These are phyloP conservation scores for Bettongia penicillata DNA, from an alignment of 2,113 vertebrate genomes.

Conservation along the genomic window DNA sequence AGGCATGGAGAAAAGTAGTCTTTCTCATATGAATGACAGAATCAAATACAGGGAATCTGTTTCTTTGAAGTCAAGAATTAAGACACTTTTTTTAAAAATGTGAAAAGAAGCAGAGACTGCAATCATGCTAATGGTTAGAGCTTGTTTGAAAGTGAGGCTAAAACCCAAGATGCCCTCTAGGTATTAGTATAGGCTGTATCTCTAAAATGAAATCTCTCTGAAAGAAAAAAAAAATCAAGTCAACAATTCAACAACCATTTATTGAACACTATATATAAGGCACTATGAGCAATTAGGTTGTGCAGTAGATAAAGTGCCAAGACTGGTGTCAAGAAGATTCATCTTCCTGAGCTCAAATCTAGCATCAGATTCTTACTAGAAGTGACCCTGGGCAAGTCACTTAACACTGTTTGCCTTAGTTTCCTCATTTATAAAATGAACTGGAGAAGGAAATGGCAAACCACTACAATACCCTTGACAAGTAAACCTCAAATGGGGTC, in stretches of 20 bases:
- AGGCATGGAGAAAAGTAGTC: neutral
- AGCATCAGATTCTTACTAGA: neutral
- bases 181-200: neutral
- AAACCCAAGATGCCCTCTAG: neutral
- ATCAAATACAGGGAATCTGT: neutral
- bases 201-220: neutral
- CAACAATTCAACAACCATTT: neutral
- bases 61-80: neutral
- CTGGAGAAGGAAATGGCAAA: neutral
- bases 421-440: neutral
- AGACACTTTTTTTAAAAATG: neutral
- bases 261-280: neutral
- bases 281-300: neutral
- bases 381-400: neutral
- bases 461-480: neutral
- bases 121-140: neutral
- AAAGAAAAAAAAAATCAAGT: neutral
- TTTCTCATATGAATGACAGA: neutral
- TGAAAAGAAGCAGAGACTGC: neutral
- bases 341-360: neutral
- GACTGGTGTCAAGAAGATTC: neutral
- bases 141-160: neutral
- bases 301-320: too few relatives aligned
- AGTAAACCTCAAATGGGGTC: neutral
- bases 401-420: neutral